A percentile compares a stretch with the other conserved stretches of the same genome.
phyloP scores from a whole-genome alignment of 2,113 vertebrate genomes.

The human region DNA sequence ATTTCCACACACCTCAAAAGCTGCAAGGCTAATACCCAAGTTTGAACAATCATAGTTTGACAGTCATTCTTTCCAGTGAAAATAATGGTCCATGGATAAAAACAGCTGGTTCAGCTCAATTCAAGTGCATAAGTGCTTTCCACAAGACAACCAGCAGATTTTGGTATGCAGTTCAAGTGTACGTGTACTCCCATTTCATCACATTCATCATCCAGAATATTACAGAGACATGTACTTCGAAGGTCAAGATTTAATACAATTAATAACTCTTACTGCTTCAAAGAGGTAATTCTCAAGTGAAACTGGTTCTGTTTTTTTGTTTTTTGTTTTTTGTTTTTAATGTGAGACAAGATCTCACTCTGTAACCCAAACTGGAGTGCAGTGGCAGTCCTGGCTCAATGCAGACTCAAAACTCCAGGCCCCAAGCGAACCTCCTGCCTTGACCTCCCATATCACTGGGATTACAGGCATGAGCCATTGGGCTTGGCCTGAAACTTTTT shows the following conservation, averaged over 20 bases:
- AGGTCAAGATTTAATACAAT: background rate
- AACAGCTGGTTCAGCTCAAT: background rate
- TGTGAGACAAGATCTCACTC: too few relatives aligned
- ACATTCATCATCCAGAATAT: background rate
- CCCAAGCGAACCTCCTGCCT: too few relatives aligned
- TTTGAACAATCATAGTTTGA: background rate
- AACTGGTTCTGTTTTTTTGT: background rate
- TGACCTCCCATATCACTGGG: too few relatives aligned
- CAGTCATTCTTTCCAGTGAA: background rate
- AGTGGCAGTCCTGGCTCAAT: too few relatives aligned
- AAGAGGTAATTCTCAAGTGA: background rate
- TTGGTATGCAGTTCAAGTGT: background rate
- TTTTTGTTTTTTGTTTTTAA: too few relatives aligned
- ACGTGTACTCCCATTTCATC: background rate
- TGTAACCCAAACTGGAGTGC: too few relatives aligned
- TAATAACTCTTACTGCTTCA: background rate
- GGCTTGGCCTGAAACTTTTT: background rate
- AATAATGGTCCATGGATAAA: background rate
- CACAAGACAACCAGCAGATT: rapidly evolving
- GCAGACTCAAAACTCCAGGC: too few relatives aligned
- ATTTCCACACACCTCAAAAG: background rate
- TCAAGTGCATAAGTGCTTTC: background rate
- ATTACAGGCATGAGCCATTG: too few relatives aligned
- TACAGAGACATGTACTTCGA: background rate
- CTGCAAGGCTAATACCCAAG: background rate